Percentiles rank a stretch among this genome's conserved stretches.
These are phyloP conservation scores for Ambastaia sidthimunki DNA, from an alignment of 2,797 vertebrate species.

Conservation along the genomic window DNA sequence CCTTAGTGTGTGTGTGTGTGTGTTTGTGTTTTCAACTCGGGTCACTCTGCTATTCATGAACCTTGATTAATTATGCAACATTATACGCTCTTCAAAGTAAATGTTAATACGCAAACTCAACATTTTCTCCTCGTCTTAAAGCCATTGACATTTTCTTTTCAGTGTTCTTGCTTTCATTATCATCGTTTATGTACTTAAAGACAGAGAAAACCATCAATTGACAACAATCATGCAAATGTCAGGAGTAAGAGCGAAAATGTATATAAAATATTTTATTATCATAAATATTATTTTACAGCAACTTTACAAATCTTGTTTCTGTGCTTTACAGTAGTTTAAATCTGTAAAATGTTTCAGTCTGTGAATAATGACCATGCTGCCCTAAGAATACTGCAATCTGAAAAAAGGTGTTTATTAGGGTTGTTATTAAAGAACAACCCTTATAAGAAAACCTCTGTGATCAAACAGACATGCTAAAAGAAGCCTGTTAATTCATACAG, in stretches of 20 bases:
- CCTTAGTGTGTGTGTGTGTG: constrained; percentile 28
- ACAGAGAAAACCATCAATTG: not conserved
- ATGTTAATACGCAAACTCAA: not conserved
- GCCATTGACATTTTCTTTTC: not conserved
- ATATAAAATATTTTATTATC: constrained; percentile 82
- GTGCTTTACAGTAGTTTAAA: constrained; percentile 66
- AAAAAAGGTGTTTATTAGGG: constrained; percentile 26
- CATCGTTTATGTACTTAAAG: not conserved
- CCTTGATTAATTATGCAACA: not conserved
- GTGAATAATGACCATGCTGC: constrained; percentile 42
- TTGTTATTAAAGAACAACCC: constrained; percentile 25
- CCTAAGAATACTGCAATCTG: constrained; percentile 12
- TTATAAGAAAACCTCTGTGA: constrained; percentile 4
- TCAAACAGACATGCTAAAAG: not conserved
- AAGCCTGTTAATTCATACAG: constrained; percentile 14
- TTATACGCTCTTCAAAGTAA: not conserved
- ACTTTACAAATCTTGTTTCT: constrained; percentile 71
- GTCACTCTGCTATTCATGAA: not conserved
- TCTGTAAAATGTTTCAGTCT: constrained; percentile 47
- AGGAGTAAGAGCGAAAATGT: constrained; percentile 50
- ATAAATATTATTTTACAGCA: constrained; percentile 72
- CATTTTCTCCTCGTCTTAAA: not conserved
- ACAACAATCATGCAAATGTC: not conserved
- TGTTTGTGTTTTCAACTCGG: constrained; percentile 2
- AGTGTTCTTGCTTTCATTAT: not conserved